These are phyloP conservation scores for Trididemnum clinides DNA, from an alignment of 23 tunicate species.

Conservation along the genomic window DNA sequence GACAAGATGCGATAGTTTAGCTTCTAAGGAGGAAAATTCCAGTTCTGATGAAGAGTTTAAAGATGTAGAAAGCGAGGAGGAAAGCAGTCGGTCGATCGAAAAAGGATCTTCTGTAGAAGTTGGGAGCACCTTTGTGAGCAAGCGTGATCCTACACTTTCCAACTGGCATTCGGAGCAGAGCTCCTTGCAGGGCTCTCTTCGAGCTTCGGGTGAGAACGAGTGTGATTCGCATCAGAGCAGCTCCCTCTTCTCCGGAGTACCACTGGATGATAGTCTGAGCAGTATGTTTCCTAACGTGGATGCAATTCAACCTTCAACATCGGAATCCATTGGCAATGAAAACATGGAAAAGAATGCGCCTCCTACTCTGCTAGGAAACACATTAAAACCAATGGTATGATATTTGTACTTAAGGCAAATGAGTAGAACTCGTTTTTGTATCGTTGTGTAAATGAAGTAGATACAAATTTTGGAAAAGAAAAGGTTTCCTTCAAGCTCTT, in stretches of 20 bases:
- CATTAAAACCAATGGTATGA: too few relatives aligned
- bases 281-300: background rate
- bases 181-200: background rate
- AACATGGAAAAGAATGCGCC: too few relatives aligned
- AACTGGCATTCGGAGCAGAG: conserved; percentile 33
- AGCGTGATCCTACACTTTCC: conserved; percentile 56
- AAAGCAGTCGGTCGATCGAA: too few relatives aligned
- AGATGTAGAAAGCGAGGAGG: background rate
- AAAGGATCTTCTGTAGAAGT: background rate
- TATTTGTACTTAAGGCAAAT: too few relatives aligned
- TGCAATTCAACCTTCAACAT: too few relatives aligned
- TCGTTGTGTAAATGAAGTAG: too few relatives aligned
- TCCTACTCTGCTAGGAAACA: too few relatives aligned
- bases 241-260: background rate
- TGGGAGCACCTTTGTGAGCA: background rate
- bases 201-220: background rate
- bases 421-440: too few relatives aligned
- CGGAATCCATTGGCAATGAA: too few relatives aligned
- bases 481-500: too few relatives aligned
- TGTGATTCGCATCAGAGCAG: background rate
- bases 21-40: background rate
- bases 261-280: conserved; percentile 38
- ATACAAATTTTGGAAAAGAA: too few relatives aligned
- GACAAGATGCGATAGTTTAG: too few relatives aligned
- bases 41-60: background rate